A percentile compares a stretch with the other conserved stretches of the same genome.
These are phyloP conservation scores for Rhynchonycteris naso DNA, from an alignment of 2,797 vertebrate genomes.

Conservation along the genomic window DNA sequence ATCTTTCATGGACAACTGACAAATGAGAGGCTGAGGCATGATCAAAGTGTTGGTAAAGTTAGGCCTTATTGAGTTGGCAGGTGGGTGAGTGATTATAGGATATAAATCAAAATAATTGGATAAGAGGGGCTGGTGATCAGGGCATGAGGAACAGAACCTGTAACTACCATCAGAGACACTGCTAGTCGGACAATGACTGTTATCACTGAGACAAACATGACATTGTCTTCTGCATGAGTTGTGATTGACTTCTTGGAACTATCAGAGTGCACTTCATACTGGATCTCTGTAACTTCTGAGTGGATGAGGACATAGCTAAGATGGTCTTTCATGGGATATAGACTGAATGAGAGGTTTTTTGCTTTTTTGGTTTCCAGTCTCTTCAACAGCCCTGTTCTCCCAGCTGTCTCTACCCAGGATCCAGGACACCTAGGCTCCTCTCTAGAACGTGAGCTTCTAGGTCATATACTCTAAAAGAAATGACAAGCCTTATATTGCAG, in stretches of 20 bases:
- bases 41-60: neutral
- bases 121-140: neutral
- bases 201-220: neutral
- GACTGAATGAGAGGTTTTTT: neutral
- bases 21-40: neutral
- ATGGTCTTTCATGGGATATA: neutral
- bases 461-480: neutral
- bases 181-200: fast-evolving
- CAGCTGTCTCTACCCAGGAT: neutral
- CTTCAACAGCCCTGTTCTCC: neutral
- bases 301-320: neutral
- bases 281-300: neutral
- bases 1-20: neutral
- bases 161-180: neutral
- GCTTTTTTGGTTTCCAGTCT: neutral
- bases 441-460: neutral
- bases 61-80: neutral
- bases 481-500: neutral
- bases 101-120: neutral
- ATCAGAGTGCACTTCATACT: neutral
- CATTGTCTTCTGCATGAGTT: neutral
- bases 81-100: neutral
- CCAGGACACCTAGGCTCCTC: neutral
- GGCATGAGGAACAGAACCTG: neutral
- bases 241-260: neutral